These are phyloP conservation scores for Porphyrio hochstetteri DNA, from an alignment of 2,113 vertebrate genomes.

Conservation along the genomic window DNA sequence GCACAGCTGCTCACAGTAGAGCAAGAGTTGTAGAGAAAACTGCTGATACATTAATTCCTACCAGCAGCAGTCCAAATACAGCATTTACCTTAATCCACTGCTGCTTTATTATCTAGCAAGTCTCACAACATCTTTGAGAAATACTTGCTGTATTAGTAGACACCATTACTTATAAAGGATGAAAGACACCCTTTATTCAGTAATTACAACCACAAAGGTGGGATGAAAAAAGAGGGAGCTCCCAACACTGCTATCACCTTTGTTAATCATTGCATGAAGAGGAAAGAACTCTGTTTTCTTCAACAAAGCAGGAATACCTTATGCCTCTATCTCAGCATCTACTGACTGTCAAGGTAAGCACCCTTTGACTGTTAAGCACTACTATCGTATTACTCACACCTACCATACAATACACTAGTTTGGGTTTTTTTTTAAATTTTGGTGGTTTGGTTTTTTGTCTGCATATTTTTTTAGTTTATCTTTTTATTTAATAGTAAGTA, in stretches of 20 bases:
- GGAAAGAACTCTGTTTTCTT: background rate
- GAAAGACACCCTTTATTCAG: background rate
- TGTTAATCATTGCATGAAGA: background rate
- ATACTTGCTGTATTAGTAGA: background rate
- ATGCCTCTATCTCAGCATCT: background rate
- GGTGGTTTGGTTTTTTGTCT: no score
- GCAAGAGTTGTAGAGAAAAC: background rate
- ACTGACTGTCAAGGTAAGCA: background rate
- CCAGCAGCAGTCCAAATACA: background rate
- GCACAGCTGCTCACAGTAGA: background rate
- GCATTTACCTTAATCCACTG: background rate
- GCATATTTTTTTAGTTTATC: no score
- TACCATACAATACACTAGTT: background rate
- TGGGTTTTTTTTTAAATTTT: no score
- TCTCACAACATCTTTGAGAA: background rate
- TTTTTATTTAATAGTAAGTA: no score
- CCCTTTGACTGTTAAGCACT: background rate
- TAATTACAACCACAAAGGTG: background rate
- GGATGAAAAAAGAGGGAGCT: background rate
- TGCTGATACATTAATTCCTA: background rate
- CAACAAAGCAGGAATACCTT: background rate
- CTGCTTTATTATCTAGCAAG: background rate
- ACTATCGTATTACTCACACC: background rate
- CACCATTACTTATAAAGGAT: background rate
- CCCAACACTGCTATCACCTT: background rate